A percentile compares a stretch with the other conserved stretches of the same genome.
Evolutionary conservation across 2,888 invertebrate genomes (phyloP).

Genomic region (Nemurella pictetii): DNA sequence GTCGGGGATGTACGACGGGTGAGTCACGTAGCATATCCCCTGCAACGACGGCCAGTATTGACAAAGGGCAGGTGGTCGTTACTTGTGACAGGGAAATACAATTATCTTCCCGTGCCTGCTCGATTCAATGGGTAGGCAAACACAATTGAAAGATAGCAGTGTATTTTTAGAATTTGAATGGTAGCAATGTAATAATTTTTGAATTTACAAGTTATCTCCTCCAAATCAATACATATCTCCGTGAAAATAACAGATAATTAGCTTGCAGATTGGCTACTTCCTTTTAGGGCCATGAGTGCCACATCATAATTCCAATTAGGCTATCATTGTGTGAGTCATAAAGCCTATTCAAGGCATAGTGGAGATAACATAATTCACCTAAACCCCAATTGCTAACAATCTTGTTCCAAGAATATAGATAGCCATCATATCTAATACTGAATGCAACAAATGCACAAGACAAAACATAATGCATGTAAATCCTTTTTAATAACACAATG

Average conservation of each 20-base stretch:
- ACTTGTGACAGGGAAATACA: background rate
- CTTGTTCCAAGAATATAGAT: background rate
- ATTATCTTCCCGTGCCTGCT: background rate
- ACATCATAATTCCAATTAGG: background rate
- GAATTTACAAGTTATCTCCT: too few species aligned
- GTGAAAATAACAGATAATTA: background rate
- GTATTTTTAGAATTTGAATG: background rate
- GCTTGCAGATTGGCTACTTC: background rate
- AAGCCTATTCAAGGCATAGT: background rate
- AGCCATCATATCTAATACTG: background rate
- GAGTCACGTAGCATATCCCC: conserved; percentile 86
- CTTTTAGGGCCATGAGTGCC: background rate
- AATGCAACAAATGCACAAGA: background rate
- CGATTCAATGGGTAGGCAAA: background rate
- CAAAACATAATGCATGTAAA: background rate
- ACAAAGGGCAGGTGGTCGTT: background rate
- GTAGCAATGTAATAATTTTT: too few species aligned
- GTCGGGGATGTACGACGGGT: conserved; percentile 68
- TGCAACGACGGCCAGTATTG: conserved; percentile 47
- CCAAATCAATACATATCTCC: background rate
- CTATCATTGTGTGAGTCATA: background rate
- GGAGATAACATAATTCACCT: background rate
- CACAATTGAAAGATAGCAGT: background rate
- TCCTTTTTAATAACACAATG: background rate
- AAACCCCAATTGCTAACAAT: background rate